These are phyloP conservation scores for Rhinichthys klamathensis DNA, from an alignment of 2,113 vertebrate genomes.

Conservation along the genomic window DNA sequence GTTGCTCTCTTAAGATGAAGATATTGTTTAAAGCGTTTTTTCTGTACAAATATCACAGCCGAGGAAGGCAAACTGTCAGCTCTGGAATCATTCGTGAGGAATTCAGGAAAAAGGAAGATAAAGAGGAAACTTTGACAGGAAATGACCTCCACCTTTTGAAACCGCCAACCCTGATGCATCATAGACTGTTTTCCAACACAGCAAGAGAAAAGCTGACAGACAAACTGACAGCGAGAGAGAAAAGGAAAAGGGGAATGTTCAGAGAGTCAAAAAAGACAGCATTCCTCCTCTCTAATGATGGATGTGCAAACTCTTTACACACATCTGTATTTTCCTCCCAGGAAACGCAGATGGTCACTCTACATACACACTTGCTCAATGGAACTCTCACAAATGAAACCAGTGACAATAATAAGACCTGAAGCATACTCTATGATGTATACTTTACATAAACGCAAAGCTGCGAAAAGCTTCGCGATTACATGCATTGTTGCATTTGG, in stretches of 20 bases:
- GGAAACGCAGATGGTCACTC: background rate
- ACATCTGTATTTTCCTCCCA: background rate
- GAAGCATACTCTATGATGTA: background rate
- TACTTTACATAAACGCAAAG: background rate
- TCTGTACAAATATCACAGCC: background rate
- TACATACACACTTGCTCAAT: background rate
- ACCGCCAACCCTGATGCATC: slow-evolving; percentile 70
- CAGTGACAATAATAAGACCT: background rate
- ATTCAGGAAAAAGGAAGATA: slow-evolving; percentile 81
- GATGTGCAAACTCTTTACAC: background rate
- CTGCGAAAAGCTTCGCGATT: background rate
- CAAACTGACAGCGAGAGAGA: background rate
- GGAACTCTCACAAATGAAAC: background rate
- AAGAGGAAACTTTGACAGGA: slow-evolving; percentile 79
- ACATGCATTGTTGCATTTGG: background rate
- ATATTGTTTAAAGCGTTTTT: background rate
- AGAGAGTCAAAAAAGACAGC: slow-evolving; percentile 1
- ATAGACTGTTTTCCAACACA: slow-evolving; percentile 65
- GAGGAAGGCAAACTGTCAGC: slow-evolving; percentile 13
- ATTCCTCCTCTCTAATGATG: background rate
- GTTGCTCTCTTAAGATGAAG: background rate
- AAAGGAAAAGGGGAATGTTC: slow-evolving; percentile 4
- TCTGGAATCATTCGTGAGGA: slow-evolving; percentile 57
- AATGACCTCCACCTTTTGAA: slow-evolving; percentile 80
- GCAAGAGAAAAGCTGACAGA: slow-evolving; percentile 51